phyloP scores from a whole-genome alignment of 2,888 invertebrate species.

The Cepaea hortensis region DNA sequence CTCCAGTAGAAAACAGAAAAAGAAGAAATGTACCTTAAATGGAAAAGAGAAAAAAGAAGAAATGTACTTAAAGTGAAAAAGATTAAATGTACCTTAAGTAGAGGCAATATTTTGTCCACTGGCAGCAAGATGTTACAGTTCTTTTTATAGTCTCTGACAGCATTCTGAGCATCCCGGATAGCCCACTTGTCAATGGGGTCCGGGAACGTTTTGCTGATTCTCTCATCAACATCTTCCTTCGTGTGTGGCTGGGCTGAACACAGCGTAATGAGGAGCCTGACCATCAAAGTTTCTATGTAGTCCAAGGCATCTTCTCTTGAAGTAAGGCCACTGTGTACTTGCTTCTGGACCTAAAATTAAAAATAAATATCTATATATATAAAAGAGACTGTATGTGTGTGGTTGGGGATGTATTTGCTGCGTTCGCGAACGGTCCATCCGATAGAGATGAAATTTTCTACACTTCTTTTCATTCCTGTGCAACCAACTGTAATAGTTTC shows the following conservation, averaged over 20 bases:
- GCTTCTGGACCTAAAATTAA: conserved; percentile 86
- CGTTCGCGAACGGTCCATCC: too few species aligned
- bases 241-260: conserved; percentile 81
- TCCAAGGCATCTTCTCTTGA: conserved; percentile 91
- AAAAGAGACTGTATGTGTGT: too few species aligned
- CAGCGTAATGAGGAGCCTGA: conserved; percentile 89
- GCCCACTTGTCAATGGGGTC: conserved; percentile 96
- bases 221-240: conserved; percentile 88
- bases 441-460: too few species aligned
- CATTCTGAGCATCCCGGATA: conserved; percentile 90
- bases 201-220: conserved; percentile 94
- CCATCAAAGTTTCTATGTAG: conserved; percentile 93
- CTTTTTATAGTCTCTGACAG: conserved; percentile 85
- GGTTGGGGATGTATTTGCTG: too few species aligned
- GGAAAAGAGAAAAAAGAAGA: conserved; percentile 74
- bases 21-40: conserved; percentile 79
- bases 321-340: conserved; percentile 72
- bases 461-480: too few species aligned
- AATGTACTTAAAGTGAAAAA: neutral
- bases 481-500: too few species aligned
- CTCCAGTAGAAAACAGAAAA: neutral
- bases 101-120: conserved; percentile 90
- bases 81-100: conserved; percentile 80
- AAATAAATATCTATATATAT: neutral
- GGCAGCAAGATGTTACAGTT: conserved; percentile 83